phyloP scores from a whole-genome alignment of 2,797 vertebrate species.

The Xiphorhynchus erythropygius region DNA sequence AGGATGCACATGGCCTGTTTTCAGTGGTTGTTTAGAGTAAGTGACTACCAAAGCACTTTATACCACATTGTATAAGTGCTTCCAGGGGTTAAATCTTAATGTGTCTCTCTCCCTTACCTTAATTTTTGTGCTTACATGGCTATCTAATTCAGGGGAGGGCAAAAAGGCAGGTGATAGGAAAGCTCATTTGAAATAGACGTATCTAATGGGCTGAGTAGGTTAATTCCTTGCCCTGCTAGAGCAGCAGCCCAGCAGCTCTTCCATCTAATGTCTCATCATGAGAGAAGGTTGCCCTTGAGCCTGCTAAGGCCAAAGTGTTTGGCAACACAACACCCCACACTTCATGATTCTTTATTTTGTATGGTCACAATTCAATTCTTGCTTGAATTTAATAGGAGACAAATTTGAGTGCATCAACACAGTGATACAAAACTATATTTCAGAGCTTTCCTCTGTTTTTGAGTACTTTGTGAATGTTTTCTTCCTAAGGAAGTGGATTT shows the following conservation, averaged over 20 bases:
- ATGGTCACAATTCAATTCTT: background rate
- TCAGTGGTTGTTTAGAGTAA: background rate
- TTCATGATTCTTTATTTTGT: background rate
- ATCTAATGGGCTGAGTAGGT: background rate
- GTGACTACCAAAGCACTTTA: background rate
- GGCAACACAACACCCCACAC: background rate
- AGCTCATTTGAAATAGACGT: slow-evolving; percentile 8
- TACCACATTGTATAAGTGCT: background rate
- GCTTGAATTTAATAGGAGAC: background rate
- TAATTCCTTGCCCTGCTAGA: background rate
- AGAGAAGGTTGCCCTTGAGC: background rate
- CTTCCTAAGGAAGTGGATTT: background rate
- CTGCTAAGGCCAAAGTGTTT: background rate
- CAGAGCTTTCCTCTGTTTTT: background rate
- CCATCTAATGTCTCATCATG: background rate
- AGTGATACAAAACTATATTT: background rate
- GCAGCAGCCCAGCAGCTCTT: background rate
- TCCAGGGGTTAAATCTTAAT: slow-evolving; percentile 3
- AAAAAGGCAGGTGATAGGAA: background rate
- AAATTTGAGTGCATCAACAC: background rate
- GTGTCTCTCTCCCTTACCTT: background rate
- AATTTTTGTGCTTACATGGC: slow-evolving; percentile 32
- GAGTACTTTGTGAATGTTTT: background rate
- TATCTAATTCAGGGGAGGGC: background rate
- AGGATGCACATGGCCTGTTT: background rate